Conservation (phyloP, 1,140 invertebrate genomes). For the Ceratosolen solmsi region DNA sequence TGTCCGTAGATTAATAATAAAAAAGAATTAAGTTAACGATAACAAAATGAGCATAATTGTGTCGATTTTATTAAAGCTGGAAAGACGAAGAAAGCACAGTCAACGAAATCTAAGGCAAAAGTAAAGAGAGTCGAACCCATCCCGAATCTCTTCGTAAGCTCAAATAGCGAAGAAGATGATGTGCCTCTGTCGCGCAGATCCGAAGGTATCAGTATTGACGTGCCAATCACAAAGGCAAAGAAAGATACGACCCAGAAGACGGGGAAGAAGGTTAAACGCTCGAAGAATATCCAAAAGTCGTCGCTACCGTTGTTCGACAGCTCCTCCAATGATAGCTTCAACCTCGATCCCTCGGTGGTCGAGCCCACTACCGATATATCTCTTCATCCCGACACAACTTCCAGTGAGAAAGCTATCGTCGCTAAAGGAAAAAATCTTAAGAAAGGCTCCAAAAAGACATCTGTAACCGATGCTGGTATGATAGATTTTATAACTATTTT, state of each 20-base stretch:
- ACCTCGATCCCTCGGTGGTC: conserved; percentile 62
- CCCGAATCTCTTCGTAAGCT: background rate
- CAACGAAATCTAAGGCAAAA: background rate
- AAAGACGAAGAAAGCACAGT: conserved; percentile 13
- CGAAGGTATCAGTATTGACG: background rate
- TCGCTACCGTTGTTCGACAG: conserved; percentile 62
- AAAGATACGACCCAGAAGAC: conserved; percentile 26
- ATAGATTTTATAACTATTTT: too few relatives aligned
- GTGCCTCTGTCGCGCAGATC: conserved; percentile 30
- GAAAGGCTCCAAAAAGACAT: conserved; percentile 20
- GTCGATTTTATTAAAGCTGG: background rate
- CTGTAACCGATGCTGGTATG: conserved; percentile 34
- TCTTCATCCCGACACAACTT: conserved; percentile 57
- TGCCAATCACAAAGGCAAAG: conserved; percentile 9
- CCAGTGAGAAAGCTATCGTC: conserved; percentile 46
- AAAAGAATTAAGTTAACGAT: too few relatives aligned
- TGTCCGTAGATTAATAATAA: too few relatives aligned
- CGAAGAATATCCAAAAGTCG: background rate
- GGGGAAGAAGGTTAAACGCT: background rate
- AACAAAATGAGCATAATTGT: background rate
- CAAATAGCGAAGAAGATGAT: conserved; percentile 40
- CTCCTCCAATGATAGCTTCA: conserved; percentile 69
- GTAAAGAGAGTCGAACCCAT: conserved; percentile 4
- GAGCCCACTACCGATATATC: conserved; percentile 65
- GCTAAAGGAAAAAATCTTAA: conserved; percentile 15